Base-by-base conservation (phyloP, 2,797 vertebrate species). In the Acanthurus leucopareius region DNA sequence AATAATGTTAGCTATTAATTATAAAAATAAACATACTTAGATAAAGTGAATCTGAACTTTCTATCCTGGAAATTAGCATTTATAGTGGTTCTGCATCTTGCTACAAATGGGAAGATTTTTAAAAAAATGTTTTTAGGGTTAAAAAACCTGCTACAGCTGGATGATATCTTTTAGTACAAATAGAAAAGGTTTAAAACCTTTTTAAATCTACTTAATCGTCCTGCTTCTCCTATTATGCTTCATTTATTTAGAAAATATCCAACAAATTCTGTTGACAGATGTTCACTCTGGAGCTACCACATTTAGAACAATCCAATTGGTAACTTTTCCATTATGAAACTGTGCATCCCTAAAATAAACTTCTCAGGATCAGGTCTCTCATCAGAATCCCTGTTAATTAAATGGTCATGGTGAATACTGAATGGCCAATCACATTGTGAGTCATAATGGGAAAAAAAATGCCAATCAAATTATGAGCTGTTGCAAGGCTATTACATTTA, bases 341-440 rank as follows among this genome's bases (percentile, higher is more conserved):
- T 68, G 8, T 63, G 17, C 28, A 20, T 57, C 38, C 45, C 7
- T 28, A 45, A 68, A 68, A 72, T 25, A 53, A 7, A 10, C 7
- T 5, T 54, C 7, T 8, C 15, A 10, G 0, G 10, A 10, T 7
- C 56, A 49, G 2, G 3, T 47, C 54, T 59, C 25, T 25, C n/a
- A 60, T 28, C 32, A 17, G 5, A 17, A n/a, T 16, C 44, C 44
- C 15, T 48, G 9, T 58, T 62, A 44, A 71, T 53, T n/a, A 51
- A 57, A 19, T 65, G 44, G 11, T 54, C 20, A 61, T 57, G 53
- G 9, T 1, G 1, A 49, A 19, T 25, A 65, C 17, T 14, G 14
- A 3, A 57, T 20, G 13, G 54, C 20, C 49, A 60, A 71, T 66
- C 6, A 57, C 15, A 69, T 15, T 59, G 13, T 59, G n/a, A 45